Percentiles rank a stretch among this genome's conserved stretches.
Conservation (phyloP, 2,888 invertebrate species). For the Drosophila suboccidentalis region DNA sequence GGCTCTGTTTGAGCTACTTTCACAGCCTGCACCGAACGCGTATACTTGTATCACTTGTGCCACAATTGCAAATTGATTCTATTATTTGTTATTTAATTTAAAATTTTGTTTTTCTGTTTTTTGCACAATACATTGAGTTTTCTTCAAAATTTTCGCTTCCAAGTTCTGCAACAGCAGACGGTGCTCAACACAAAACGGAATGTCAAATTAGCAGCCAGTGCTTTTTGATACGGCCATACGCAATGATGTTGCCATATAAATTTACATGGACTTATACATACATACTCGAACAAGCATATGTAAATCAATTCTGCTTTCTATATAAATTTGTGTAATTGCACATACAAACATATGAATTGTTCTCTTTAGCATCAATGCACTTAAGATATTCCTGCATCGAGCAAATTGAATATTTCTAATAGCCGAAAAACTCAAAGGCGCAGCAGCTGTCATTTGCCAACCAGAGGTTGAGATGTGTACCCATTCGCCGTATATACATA, state of each 20-base stretch:
- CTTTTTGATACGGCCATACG: slow-evolving; percentile 65
- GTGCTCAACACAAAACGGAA: slow-evolving; percentile 66
- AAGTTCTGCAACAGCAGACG: slow-evolving; percentile 51
- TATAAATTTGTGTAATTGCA: slow-evolving; percentile 20
- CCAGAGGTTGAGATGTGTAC: slow-evolving; percentile 38
- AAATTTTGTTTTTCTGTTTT: slow-evolving; percentile 32
- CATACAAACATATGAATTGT: slow-evolving; percentile 20
- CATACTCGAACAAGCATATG: slow-evolving; percentile 15
- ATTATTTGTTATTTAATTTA: slow-evolving; percentile 8
- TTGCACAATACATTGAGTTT: slow-evolving; percentile 32
- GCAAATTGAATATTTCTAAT: slow-evolving; percentile 31
- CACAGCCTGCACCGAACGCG: slow-evolving; percentile 2
- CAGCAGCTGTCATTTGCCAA: slow-evolving; percentile 67
- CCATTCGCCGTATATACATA: slow-evolving; percentile 26
- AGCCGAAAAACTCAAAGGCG: slow-evolving; percentile 56
- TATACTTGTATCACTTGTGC: not conserved
- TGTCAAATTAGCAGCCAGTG: slow-evolving; percentile 62
- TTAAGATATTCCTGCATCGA: slow-evolving; percentile 29
- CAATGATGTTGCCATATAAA: slow-evolving; percentile 73
- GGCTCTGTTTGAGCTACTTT: slow-evolving; percentile 4
- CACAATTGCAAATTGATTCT: not conserved
- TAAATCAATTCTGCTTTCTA: slow-evolving; percentile 40
- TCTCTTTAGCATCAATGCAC: slow-evolving; percentile 23
- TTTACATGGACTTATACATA: slow-evolving; percentile 39
- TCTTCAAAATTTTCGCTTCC: slow-evolving; percentile 37